A percentile compares a stretch with the other conserved stretches of the same genome.
phyloP scores from a whole-genome alignment of 2,888 invertebrate species.

The Dolichomitus sp. region DNA sequence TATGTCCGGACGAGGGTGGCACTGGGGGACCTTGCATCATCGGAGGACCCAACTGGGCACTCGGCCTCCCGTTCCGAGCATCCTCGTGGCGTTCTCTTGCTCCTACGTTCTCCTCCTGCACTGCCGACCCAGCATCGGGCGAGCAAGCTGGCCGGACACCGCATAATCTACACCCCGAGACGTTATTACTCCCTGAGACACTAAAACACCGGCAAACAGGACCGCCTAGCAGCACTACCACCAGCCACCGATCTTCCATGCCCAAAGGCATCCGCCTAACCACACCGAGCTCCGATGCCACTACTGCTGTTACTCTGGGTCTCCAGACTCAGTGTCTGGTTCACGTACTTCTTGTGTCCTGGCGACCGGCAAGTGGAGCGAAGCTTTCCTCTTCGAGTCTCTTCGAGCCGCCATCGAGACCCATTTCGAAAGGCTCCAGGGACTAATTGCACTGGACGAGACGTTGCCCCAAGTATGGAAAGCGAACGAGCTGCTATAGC shows the following conservation, averaged over 20 bases:
- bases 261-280: conserved; percentile 63
- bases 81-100: conserved; percentile 50
- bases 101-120: conserved; percentile 58
- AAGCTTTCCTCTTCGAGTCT: conserved; percentile 65
- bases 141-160: conserved; percentile 81
- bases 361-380: conserved; percentile 43
- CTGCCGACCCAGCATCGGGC: conserved; percentile 26
- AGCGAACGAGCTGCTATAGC: conserved; percentile 27
- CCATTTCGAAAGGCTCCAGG: conserved; percentile 72
- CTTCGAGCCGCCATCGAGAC: conserved; percentile 70
- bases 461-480: conserved; percentile 20
- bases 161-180: conserved; percentile 85
- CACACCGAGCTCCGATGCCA: conserved; percentile 47
- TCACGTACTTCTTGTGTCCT: conserved; percentile 53
- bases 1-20: conserved; percentile 84
- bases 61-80: conserved; percentile 77
- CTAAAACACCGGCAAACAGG: conserved; percentile 79
- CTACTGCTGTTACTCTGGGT: conserved; percentile 40
- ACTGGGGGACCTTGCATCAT: conserved; percentile 86
- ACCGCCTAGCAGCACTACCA: conserved; percentile 56
- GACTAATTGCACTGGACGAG: conserved; percentile 75
- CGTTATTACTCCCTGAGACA: conserved; percentile 85
- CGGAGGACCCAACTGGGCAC: conserved; percentile 85
- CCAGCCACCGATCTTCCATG: conserved; percentile 46
- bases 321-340: conserved; percentile 41